Evolutionary conservation across 2,113 vertebrate genomes (phyloP), one percentile per base, ranked within the genome.

Genomic region (Anoura caudifer): DNA sequence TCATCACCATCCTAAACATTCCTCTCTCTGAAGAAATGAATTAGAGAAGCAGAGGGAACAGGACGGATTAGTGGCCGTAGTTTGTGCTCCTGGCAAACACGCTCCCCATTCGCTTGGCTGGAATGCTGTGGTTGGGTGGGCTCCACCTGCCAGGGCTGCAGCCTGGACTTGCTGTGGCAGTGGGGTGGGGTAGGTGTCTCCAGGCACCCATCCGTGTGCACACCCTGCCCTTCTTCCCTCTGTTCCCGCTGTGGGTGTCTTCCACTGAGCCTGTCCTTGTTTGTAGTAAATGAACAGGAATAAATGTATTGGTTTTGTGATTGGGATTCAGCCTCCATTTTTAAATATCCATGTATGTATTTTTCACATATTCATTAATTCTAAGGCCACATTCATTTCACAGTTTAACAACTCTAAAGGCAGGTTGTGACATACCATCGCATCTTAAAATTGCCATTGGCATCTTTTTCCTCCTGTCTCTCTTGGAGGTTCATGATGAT

Each of bases 341-440:
- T 56, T 24, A 69, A 84, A 75, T 67, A 69, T 31, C 24, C 79
- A 70, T 14, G 0, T 77, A 22, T 52, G 22, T 31, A n/a, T 80
- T 90, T 95, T 80, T 93, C 65, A 67, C 73, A 28, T 70, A 19
- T 8, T 82, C 45, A 54, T 84, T 91, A 70, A 77, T 90, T 94
- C 69, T 90, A 41, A 91, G 50, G 43, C 47, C 69, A 90, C 28
- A 54, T 56, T 4, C 3, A 43, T 61, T 73, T 90, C 91, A 84
- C 7, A 91, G 1, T 73, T 81, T 88, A 92, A 45, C 56, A 95
- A 41, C n/a, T 85, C 28, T 43, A 24, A 92, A 96, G 87, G 75
- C 50, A 36, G 41, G 20, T 11, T 79, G 9, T 50, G 16, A 47
- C 41, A 20, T 41, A 31, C 70, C 80, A 13, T 73, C 73, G 80